Evolutionary conservation across 2,113 vertebrate genomes (phyloP), one percentile per base, ranked within the genome.

Genomic region (Grammomys dolichurus): DNA sequence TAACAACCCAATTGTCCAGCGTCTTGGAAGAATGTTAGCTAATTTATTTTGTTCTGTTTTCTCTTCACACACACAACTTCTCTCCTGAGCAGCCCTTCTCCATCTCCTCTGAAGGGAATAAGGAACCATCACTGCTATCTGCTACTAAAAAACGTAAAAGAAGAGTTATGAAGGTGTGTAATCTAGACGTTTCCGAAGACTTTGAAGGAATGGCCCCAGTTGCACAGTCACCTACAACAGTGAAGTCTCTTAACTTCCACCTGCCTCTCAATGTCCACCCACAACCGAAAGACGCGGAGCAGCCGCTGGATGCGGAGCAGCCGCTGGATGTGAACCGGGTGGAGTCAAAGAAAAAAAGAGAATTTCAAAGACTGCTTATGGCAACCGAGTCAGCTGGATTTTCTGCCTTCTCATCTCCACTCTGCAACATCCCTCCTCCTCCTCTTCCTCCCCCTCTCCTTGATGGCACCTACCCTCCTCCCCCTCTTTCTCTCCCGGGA

Each of bases 161-260:
- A 56, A 81, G 54, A 67, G 0, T 0, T 19, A 11, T 46, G 12
- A 43, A 13, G 36, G n/a, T 0, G 16, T 12, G 0, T 63, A 2
- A 3, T 2, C 1, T 16, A 51, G 1, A 19, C 69, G 11, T 1
- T 78, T 48, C 19, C 87, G 67, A 84, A 63, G 84, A 31, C 87
- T 36, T 2, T 36, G 69, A 91, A 63, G 16, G 0, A 3, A 13
- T 0, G 4, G 1, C 7, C 6, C 5, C 40, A 3, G 7, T 0
- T 19, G 8, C 84, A 36, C 17, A 7, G 16, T 12, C 10, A 13
- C 65, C 14, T 11, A 6, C 1, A 43, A 8, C 26, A 60, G 36
- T 9, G 31, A 5, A 63, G n/a, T 1, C 43, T 69, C 46, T 19
- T 33, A 1, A 14, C 8, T 1, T 0, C 5, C 4, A 0, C 51